Evolutionary conservation across 2,113 vertebrate genomes (phyloP), one percentile per base, ranked within the genome.

Genomic region (Leucosticte australis): DNA sequence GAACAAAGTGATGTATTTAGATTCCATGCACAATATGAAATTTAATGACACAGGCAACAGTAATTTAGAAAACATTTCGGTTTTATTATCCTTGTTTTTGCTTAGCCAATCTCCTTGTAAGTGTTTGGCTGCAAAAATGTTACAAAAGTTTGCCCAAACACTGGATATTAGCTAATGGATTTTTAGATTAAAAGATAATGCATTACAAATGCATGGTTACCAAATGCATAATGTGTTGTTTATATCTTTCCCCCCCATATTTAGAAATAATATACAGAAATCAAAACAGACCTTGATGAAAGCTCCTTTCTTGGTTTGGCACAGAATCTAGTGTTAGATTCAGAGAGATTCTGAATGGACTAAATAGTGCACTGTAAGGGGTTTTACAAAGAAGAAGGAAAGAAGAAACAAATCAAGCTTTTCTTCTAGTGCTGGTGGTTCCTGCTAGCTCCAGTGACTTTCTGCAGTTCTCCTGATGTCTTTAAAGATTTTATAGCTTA

Each of bases 21-120:
- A 98, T 98, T 98, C 98, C 84, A 98, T 97, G 97, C 98, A 98
- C 98, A 98, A 98, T 98, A 98, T 98, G 98, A 98, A 98, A 98
- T 98, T 97, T 98, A 98, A 98, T 98, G 98, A 97, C 97, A 98
- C 94, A 96, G 89, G 95, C 97, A 98, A 97, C 95, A 98, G 97
- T 97, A 97, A 98, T 98, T 98, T 98, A 97, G 96, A 95, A 97
- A 97, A 97, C 93, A 97, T 97, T 98, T 96, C 98, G 90, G 53
- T 97, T 98, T 96, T 98, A 96, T 97, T 98, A 97, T 97, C 92
- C 89, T 96, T 95, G 73, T 30, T 95, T 97, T 97, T 97, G 90
- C 97, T 95, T 96, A 97, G 95, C 71, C 94, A 97, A 65, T 97
- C 92, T 89, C 63, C 55, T 49, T 81, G 41, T 93, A 89, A 91